Conservation (phyloP, 1,140 invertebrate genomes). For the Lucilia sericata region DNA sequence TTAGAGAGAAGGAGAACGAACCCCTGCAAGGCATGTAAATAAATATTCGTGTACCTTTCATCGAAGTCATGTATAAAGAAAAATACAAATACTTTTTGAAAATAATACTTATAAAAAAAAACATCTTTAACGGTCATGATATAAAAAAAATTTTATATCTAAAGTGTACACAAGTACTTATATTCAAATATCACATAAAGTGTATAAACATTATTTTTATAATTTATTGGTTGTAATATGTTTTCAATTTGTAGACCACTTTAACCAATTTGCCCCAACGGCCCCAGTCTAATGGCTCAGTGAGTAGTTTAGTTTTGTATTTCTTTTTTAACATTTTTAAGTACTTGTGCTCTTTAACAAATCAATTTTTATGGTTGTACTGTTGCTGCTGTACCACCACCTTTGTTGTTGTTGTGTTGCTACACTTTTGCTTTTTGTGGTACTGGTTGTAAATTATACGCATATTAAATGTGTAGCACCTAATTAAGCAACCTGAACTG, state of each 20-base stretch:
- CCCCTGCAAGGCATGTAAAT: not conserved
- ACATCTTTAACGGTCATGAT: not conserved
- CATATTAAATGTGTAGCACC: conserved; percentile 24
- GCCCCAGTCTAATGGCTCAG: not conserved
- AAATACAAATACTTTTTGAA: not conserved
- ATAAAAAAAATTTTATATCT: not conserved
- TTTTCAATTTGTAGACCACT: conserved; percentile 13
- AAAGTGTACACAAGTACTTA: no score
- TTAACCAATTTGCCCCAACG: not conserved
- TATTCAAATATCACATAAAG: not conserved
- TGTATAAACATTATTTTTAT: not conserved
- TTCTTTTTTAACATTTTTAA: not conserved
- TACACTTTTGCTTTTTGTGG: no score
- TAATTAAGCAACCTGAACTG: conserved; percentile 22
- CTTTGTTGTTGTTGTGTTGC: no score
- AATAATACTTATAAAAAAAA: not conserved
- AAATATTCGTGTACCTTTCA: not conserved
- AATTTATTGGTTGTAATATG: conserved; percentile 13
- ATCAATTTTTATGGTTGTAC: conserved; percentile 15
- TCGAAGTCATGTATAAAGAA: not conserved
- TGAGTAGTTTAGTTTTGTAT: not conserved
- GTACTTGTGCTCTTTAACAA: not conserved
- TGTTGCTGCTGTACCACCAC: not conserved
- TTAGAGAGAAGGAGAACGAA: not conserved
- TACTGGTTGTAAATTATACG: conserved; percentile 8